Evolutionary conservation across 2,797 vertebrate species (phyloP).

Genomic region (Acanthiza pusilla): DNA sequence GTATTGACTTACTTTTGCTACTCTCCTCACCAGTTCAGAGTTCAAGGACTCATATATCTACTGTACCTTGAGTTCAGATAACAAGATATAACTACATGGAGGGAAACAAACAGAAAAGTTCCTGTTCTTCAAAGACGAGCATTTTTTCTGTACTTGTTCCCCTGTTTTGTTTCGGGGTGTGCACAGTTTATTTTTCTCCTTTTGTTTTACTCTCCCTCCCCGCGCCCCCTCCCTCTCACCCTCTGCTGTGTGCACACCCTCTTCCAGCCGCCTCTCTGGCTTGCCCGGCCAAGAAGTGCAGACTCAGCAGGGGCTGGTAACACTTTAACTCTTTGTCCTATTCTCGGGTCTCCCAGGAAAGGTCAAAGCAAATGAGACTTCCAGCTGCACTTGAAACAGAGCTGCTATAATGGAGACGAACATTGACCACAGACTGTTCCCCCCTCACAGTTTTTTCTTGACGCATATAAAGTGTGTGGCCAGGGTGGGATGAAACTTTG

Average conservation of each 20-base stretch:
- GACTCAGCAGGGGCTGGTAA: slow-evolving; percentile 48
- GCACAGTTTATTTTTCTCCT: slow-evolving; percentile 35
- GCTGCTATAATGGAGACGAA: neutral
- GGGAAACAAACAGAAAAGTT: slow-evolving; percentile 24
- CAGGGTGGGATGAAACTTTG: neutral
- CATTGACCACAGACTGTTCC: neutral
- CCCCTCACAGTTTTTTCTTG: neutral
- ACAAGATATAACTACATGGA: neutral
- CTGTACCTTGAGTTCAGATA: slow-evolving; percentile 36
- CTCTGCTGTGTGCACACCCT: neutral
- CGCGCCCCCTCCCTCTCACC: neutral
- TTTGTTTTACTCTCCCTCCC: slow-evolving; percentile 8
- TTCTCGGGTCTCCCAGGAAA: slow-evolving; percentile 37
- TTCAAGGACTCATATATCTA: slow-evolving; percentile 26
- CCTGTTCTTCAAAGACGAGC: neutral
- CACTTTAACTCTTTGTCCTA: slow-evolving; percentile 53
- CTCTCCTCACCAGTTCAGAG: neutral
- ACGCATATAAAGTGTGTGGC: neutral
- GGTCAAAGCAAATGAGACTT: slow-evolving; percentile 38
- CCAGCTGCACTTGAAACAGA: neutral
- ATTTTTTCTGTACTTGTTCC: slow-evolving; percentile 21
- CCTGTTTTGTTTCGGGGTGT: slow-evolving; percentile 48
- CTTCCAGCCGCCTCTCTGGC: neutral
- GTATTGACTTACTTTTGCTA: slow-evolving; percentile 11
- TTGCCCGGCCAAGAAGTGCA: neutral